phyloP scores from a whole-genome alignment of 2,797 vertebrate genomes.

The Lepilemur ruficaudatus region DNA sequence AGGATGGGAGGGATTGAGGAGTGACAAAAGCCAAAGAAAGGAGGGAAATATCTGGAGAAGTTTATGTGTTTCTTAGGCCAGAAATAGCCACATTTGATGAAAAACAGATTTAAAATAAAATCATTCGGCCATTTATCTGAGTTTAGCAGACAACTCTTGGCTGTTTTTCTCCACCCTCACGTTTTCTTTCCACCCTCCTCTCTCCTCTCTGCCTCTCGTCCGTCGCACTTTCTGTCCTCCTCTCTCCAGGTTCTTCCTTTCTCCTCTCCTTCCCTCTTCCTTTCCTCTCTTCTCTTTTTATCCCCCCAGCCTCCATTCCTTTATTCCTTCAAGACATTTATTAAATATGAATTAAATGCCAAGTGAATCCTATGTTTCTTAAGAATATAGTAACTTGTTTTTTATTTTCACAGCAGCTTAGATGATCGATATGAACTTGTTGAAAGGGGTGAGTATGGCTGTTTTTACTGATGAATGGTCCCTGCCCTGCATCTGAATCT shows the following conservation, averaged over 20 bases:
- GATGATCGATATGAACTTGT: slow-evolving; percentile 83
- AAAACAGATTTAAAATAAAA: not conserved
- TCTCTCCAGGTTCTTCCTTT: rapidly evolving
- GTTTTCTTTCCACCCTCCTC: not conserved
- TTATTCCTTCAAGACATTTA: not conserved
- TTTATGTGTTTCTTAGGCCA: not conserved
- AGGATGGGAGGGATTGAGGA: not conserved
- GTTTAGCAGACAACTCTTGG: not conserved
- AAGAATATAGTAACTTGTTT: not conserved
- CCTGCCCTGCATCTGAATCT: not conserved
- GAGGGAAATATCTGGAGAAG: not conserved
- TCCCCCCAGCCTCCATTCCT: not conserved
- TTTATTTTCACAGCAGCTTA: slow-evolving; percentile 78
- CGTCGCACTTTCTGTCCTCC: rapidly evolving
- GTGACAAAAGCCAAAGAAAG: not conserved
- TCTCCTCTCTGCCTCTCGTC: no score
- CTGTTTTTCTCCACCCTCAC: rapidly evolving
- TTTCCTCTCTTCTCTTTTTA: not conserved
- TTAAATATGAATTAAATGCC: not conserved
- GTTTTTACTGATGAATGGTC: not conserved
- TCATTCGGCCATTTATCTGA: not conserved
- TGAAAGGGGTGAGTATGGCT: slow-evolving; percentile 76
- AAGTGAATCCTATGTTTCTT: not conserved
- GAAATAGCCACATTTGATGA: not conserved
- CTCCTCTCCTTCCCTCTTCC: rapidly evolving